Conservation (phyloP, 1,140 invertebrate genomes). For the Harlomillsia oculata region DNA sequence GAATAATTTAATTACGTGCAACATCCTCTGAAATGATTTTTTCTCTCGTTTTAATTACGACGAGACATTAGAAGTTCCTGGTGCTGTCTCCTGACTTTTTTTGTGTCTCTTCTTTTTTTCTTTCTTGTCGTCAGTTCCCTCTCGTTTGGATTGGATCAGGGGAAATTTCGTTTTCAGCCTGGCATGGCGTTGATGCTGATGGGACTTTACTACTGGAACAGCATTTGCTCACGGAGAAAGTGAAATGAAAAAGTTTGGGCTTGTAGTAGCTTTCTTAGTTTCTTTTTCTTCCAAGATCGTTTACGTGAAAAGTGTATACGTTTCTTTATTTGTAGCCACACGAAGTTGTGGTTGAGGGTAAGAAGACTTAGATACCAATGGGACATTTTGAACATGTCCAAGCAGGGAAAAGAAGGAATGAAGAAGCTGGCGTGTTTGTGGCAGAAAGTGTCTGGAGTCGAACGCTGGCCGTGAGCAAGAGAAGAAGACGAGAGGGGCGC, state of each 20-base stretch:
- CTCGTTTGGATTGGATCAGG: neutral
- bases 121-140: neutral
- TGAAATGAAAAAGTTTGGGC: neutral
- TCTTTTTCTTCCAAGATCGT: no score
- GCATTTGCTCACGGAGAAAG: neutral
- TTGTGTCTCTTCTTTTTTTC: neutral
- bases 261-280: no score
- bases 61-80: conserved; percentile 19
- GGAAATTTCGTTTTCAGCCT: no score
- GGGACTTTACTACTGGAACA: no score
- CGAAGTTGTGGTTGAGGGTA: no score
- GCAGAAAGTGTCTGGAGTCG: conserved; percentile 21
- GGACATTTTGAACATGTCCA: neutral
- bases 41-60: conserved; percentile 31
- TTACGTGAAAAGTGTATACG: no score
- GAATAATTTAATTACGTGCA: conserved; percentile 36
- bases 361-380: neutral
- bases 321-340: no score
- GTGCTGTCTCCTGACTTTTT: no score
- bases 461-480: no score
- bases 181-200: no score
- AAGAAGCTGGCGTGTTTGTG: conserved; percentile 21
- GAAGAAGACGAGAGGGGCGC: conserved; percentile 11
- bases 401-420: conserved; percentile 6
- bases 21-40: conserved; percentile 29